These are phyloP conservation scores for Hirtodrosophila duncani DNA, from an alignment of 2,888 invertebrate species.

Conservation along the genomic window DNA sequence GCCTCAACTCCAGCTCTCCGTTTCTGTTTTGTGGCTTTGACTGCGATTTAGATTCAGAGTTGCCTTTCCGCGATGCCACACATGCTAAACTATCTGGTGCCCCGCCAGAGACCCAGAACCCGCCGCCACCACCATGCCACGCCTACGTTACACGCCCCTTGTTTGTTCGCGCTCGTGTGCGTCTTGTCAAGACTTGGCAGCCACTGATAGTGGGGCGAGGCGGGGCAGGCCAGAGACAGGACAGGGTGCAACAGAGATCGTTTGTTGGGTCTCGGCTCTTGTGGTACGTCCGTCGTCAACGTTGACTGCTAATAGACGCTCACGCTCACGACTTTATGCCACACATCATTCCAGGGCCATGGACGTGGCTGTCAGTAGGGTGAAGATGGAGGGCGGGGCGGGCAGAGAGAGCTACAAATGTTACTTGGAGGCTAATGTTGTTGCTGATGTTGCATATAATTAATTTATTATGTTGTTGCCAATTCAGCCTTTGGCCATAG, in stretches of 20 bases:
- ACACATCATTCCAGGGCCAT: slow-evolving; percentile 46
- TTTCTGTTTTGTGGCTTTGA: slow-evolving; percentile 21
- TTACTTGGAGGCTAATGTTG: slow-evolving; percentile 15
- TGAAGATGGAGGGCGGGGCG: background rate
- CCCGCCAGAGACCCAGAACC: slow-evolving; percentile 4
- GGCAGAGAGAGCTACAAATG: background rate
- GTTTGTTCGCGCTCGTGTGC: slow-evolving; percentile 62
- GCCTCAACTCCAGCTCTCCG: slow-evolving; percentile 44
- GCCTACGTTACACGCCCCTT: slow-evolving; percentile 49
- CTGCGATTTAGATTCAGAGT: slow-evolving; percentile 11
- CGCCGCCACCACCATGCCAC: background rate
- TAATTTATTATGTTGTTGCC: slow-evolving; percentile 70
- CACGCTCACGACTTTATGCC: slow-evolving; percentile 61
- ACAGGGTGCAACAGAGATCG: slow-evolving; percentile 21
- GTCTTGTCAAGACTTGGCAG: slow-evolving; percentile 51
- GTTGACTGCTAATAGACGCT: slow-evolving; percentile 67
- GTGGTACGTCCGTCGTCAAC: slow-evolving; percentile 49
- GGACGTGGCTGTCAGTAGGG: background rate
- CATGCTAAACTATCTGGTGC: slow-evolving; percentile 60
- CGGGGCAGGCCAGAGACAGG: background rate
- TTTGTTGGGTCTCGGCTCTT: slow-evolving; percentile 15
- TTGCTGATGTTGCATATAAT: slow-evolving; percentile 71
- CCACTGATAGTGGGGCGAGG: slow-evolving; percentile 19
- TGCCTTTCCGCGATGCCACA: slow-evolving; percentile 52
- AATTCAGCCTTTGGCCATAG: slow-evolving; percentile 49